A percentile compares a stretch with the other conserved stretches of the same genome.
Evolutionary conservation across 1,140 invertebrate species (phyloP).

Genomic region (Pomacea maculata): DNA sequence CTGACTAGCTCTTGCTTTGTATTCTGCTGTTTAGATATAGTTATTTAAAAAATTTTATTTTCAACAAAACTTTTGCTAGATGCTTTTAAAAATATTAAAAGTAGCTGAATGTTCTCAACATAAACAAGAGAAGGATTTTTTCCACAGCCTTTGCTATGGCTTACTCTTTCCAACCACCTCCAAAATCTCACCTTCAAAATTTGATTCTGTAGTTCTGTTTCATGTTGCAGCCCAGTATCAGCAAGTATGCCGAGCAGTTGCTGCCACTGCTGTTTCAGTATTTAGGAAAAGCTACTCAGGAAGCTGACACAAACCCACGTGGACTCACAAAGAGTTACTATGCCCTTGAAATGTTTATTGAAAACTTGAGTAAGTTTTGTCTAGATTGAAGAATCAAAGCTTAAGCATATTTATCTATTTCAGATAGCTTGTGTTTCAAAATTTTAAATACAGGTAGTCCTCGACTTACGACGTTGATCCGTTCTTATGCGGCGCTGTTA

Average conservation of each 20-base stretch:
- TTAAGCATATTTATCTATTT: too few species aligned
- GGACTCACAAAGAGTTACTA: conserved; percentile 81
- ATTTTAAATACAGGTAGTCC: neutral
- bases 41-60: neutral
- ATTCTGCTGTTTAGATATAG: neutral
- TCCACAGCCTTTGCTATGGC: too few species aligned
- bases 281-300: conserved; percentile 69
- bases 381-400: neutral
- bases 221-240: conserved; percentile 72
- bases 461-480: too few species aligned
- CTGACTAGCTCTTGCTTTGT: neutral
- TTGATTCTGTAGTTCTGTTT: neutral
- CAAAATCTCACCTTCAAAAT: too few species aligned
- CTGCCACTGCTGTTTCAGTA: conserved; percentile 80
- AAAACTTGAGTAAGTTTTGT: conserved; percentile 72
- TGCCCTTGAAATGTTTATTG: conserved; percentile 82
- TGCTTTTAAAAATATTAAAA: too few species aligned
- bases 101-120: too few species aligned
- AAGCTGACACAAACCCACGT: conserved; percentile 69
- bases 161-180: too few species aligned
- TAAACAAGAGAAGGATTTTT: too few species aligned
- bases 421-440: too few species aligned
- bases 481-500: too few species aligned
- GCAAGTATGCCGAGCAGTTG: conserved; percentile 76
- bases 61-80: too few species aligned